Evolutionary conservation across 2,888 invertebrate species (phyloP).

Genomic region (Aricia artaxerxes): DNA sequence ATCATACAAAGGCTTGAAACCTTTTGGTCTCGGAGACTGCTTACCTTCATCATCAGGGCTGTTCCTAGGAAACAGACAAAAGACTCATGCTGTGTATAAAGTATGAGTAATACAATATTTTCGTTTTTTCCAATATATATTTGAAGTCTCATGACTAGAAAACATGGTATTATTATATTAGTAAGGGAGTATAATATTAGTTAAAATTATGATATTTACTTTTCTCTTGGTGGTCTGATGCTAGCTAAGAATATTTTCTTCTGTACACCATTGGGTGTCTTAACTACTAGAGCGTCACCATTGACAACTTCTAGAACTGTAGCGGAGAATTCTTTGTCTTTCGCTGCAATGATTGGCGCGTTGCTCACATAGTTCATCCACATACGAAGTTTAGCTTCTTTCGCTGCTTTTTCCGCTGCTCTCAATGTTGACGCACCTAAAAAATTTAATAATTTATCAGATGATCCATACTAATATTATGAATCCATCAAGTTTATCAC

Average conservation of each 20-base stretch:
- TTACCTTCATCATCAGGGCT: slow-evolving; percentile 84
- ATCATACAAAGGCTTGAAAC: slow-evolving; percentile 95
- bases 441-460: slow-evolving; percentile 22
- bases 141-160: too few species aligned
- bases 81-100: neutral
- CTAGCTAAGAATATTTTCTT: slow-evolving; percentile 98
- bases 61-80: slow-evolving; percentile 50
- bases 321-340: slow-evolving; percentile 90
- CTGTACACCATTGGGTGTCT: slow-evolving; percentile 86
- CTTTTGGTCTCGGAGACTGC: slow-evolving; percentile 84
- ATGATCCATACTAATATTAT: neutral
- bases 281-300: slow-evolving; percentile 95
- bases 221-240: slow-evolving; percentile 94
- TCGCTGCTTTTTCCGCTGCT: slow-evolving; percentile 91
- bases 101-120: too few species aligned
- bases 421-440: slow-evolving; percentile 89
- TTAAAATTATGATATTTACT: slow-evolving; percentile 52
- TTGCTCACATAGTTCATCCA: slow-evolving; percentile 96
- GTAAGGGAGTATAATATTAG: neutral
- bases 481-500: too few species aligned
- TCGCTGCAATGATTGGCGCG: slow-evolving; percentile 85
- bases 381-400: slow-evolving; percentile 90
- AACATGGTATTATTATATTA: too few species aligned
- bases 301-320: slow-evolving; percentile 95
- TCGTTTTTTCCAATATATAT: too few species aligned